Percentiles rank a stretch among this genome's conserved stretches.
phyloP scores from a whole-genome alignment of 2,113 vertebrate genomes.

The Erythrocercus mccallii region DNA sequence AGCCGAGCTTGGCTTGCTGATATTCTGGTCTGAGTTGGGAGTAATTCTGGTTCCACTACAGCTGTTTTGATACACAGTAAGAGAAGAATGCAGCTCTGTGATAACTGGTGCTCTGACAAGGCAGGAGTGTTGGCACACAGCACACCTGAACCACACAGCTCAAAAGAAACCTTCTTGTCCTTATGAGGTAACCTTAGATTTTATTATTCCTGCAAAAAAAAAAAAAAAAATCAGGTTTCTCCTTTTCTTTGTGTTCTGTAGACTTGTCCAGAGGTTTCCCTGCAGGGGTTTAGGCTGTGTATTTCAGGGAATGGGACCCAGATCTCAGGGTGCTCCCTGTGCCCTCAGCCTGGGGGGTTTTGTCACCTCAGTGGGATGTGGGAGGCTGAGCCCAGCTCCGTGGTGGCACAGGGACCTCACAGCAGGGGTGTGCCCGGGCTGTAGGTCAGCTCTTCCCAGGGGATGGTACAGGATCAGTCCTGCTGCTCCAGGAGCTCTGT shows the following conservation, averaged over 20 bases:
- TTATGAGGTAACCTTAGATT: not conserved
- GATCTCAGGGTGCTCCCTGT: no score
- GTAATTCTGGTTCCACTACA: not conserved
- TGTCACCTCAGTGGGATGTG: not conserved
- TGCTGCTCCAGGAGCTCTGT: not conserved
- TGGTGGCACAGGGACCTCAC: not conserved
- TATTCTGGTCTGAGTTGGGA: not conserved
- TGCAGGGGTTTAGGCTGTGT: not conserved
- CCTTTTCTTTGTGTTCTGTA: not conserved
- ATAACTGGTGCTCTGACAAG: not conserved
- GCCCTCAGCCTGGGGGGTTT: not conserved
- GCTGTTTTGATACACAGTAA: not conserved
- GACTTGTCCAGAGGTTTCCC: not conserved
- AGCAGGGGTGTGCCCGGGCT: not conserved
- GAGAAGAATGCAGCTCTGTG: not conserved
- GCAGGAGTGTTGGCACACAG: not conserved
- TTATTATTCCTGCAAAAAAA: not conserved
- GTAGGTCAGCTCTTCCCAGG: rapidly evolving
- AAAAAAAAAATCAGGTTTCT: rapidly evolving
- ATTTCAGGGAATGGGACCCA: not conserved
- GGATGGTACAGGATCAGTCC: rapidly evolving
- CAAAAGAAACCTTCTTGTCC: not conserved
- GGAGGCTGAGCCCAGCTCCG: not conserved
- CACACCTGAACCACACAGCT: rapidly evolving
- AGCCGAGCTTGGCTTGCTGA: not conserved